Evolutionary conservation across 2,888 invertebrate species (phyloP).

Genomic region (Drosophila nr. fundita): DNA sequence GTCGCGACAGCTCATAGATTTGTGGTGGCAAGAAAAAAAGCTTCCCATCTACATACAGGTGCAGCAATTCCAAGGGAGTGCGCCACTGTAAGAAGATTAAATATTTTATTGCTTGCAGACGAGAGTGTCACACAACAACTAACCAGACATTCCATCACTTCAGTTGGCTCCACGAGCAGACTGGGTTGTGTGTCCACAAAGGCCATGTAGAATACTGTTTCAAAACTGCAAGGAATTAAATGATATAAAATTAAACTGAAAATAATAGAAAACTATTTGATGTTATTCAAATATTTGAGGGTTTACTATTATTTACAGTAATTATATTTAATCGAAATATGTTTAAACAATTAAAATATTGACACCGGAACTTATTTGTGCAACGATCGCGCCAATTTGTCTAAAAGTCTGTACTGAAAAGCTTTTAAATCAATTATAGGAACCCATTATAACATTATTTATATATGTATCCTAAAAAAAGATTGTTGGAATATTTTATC

Average conservation of each 20-base stretch:
- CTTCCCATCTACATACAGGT: slow-evolving; percentile 21
- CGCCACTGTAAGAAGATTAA: slow-evolving; percentile 46
- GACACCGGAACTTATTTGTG: too few relatives aligned
- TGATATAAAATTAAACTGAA: too few relatives aligned
- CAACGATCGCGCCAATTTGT: too few relatives aligned
- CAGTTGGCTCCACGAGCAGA: slow-evolving; percentile 57
- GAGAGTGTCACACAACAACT: neutral
- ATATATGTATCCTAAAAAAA: neutral
- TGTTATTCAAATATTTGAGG: neutral
- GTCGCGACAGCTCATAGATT: slow-evolving; percentile 62
- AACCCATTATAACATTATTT: neutral
- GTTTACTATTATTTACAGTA: neutral
- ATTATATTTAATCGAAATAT: neutral
- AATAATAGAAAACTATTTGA: neutral
- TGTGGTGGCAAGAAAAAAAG: slow-evolving; percentile 65
- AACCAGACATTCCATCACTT: slow-evolving; percentile 63
- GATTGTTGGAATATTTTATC: neutral
- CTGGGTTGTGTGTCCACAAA: slow-evolving; percentile 55
- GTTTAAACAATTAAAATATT: too few relatives aligned
- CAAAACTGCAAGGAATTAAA: slow-evolving; percentile 32
- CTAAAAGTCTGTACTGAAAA: too few relatives aligned
- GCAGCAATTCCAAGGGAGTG: slow-evolving; percentile 49
- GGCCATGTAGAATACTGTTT: slow-evolving; percentile 65
- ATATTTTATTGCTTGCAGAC: neutral
- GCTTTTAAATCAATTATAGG: neutral